Conservation (phyloP, 2,113 vertebrate genomes). For the Glareola pratincola region DNA sequence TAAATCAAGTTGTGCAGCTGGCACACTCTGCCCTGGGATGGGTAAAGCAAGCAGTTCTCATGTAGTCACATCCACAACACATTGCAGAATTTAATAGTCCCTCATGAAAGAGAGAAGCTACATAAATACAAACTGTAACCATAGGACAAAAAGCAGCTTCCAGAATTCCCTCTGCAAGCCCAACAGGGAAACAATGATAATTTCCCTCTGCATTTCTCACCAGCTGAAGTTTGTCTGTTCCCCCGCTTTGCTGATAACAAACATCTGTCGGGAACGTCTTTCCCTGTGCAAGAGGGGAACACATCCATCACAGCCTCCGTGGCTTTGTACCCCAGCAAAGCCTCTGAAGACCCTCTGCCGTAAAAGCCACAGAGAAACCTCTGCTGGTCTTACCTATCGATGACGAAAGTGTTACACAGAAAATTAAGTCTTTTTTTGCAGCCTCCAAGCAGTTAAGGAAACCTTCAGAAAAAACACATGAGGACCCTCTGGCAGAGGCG, state of each 20-base stretch:
- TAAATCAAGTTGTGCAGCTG: not conserved
- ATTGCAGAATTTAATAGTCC: not conserved
- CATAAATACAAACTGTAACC: conserved; percentile 7
- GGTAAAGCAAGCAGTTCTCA: not conserved
- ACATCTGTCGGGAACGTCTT: not conserved
- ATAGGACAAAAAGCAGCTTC: not conserved
- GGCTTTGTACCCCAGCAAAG: not conserved
- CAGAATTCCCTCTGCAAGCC: not conserved
- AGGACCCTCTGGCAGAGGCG: not conserved
- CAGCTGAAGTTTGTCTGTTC: conserved; percentile 34
- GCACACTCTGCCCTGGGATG: not conserved
- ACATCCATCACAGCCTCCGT: rapidly evolving
- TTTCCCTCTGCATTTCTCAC: not conserved
- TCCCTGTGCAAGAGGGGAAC: not conserved
- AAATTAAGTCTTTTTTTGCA: not conserved
- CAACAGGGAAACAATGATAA: not conserved
- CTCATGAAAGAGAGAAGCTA: not conserved
- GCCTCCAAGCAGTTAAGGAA: not conserved
- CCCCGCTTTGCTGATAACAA: not conserved
- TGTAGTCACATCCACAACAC: not conserved
- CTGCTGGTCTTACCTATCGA: not conserved
- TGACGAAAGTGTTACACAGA: not conserved
- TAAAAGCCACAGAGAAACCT: not conserved
- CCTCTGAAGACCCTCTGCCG: not conserved
- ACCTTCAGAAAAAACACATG: not conserved